These are phyloP conservation scores for Parapristionchus giblindavisi DNA, from an alignment of 2,888 invertebrate species.

Conservation along the genomic window DNA sequence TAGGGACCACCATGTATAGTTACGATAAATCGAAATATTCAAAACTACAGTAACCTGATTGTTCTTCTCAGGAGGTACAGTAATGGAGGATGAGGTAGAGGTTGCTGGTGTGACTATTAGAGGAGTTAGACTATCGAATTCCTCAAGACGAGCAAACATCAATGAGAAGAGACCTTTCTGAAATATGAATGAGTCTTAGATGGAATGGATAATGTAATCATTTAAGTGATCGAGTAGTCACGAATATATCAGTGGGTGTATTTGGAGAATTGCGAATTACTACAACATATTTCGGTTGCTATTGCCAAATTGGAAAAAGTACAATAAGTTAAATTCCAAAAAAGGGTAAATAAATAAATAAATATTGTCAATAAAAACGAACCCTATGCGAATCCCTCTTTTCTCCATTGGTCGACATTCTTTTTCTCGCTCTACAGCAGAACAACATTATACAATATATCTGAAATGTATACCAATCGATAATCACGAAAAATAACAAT, in stretches of 20 bases:
- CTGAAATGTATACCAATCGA: neutral
- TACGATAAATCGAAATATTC: too few species aligned
- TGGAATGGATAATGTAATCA: too few species aligned
- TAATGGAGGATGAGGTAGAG: neutral
- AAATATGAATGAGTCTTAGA: constrained; percentile 2
- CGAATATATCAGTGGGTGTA: too few species aligned
- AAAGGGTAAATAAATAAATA: neutral
- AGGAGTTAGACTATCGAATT: constrained; percentile 65
- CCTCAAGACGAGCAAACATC: constrained; percentile 66
- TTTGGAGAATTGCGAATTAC: too few species aligned
- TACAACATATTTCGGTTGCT: too few species aligned
- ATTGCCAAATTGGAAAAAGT: neutral
- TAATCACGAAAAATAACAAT: neutral
- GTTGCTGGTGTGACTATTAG: constrained; percentile 57
- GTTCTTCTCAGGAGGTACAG: constrained; percentile 11
- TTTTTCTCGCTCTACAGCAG: constrained; percentile 19
- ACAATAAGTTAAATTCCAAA: neutral
- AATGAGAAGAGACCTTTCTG: constrained; percentile 49
- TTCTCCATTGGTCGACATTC: neutral
- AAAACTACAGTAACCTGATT: too few species aligned
- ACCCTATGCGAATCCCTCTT: constrained; percentile 31
- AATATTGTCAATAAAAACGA: neutral
- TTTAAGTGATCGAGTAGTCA: too few species aligned
- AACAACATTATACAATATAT: constrained; percentile 6
- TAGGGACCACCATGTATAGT: neutral